Percentiles rank a stretch among this genome's conserved stretches.
Conservation (phyloP, 2,888 invertebrate genomes). For the Octonoba sinensis region DNA sequence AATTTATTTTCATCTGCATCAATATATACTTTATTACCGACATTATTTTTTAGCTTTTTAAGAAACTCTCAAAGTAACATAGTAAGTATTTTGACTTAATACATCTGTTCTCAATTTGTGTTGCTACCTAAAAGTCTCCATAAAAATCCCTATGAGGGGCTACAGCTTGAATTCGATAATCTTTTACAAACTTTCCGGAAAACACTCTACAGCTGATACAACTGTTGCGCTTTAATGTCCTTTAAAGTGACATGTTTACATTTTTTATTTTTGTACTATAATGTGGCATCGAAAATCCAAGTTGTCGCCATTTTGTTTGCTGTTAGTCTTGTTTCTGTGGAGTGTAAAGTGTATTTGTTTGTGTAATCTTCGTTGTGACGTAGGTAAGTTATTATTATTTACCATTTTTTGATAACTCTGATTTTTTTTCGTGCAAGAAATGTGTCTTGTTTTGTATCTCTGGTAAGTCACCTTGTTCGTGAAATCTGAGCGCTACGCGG, state of each 20-base stretch:
- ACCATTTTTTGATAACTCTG: neutral
- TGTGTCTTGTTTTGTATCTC: no score
- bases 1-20: no score
- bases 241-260: slow-evolving; percentile 61
- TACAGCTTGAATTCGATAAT: no score
- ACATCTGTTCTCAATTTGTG: no score
- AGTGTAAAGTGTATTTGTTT: slow-evolving; percentile 64
- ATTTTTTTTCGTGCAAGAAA: no score
- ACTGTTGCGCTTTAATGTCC: slow-evolving; percentile 60
- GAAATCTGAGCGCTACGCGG: slow-evolving; percentile 49
- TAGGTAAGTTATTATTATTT: slow-evolving; percentile 46
- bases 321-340: slow-evolving; percentile 61
- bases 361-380: slow-evolving; percentile 64
- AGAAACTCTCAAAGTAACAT: no score
- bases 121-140: no score
- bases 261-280: slow-evolving; percentile 57
- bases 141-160: no score
- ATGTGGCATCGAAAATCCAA: slow-evolving; percentile 61
- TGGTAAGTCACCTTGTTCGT: slow-evolving; percentile 37
- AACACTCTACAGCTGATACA: slow-evolving; percentile 14
- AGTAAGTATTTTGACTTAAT: no score
- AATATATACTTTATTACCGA: no score
- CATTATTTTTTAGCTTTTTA: no score
- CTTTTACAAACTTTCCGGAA: no score
- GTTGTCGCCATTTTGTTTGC: slow-evolving; percentile 60